Evolutionary conservation across 1,140 invertebrate species (phyloP), one percentile per base, ranked within the genome.

Genomic region (Tetranychus urticae): DNA sequence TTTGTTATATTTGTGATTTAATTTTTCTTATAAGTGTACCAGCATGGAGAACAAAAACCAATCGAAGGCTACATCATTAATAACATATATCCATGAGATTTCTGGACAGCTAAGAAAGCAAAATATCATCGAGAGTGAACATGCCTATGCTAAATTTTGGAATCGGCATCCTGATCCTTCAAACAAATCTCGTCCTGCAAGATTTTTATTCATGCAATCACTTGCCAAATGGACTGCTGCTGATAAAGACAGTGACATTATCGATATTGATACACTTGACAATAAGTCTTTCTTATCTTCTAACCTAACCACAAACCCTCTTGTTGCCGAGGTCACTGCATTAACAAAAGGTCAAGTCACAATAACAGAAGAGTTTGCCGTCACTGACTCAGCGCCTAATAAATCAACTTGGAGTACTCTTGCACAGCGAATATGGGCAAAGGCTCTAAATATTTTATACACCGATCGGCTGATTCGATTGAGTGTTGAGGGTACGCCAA

Each of bases 111-210:
- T 66, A 46, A 63, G 64, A 54, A 63, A 66, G 13, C 45, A 67
- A 33, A 67, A 70, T 58, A 45, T 73, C 58, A 66, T 74, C n/a
- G 64, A 63, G 13, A 46, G 78, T 62, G 82, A 84, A 66, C 82
- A 84, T 69, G 76, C 77, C 68, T 84, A 84, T 69, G 74, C 81
- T 2, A 76, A 81, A 66, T 78, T 81, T 42, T 82, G 80, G 78
- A 82, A 81, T 70, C 79, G 80, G 73, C 77, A 77, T 65, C 79
- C 81, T 46, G 81, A 82, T 69, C 77, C 78, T 61, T 73, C 63
- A 31, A 63, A 76, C 66, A 80, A 80, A 70, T 76, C 80, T 1
- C 77, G 78, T 63, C 81, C 82, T 5, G 70, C 78, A 0, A 68
- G 67, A 34, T 68, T 70, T 59, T 65, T 77, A 0, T 76, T 73